Conservation (phyloP, 2,888 invertebrate genomes). For the Schizaphis graminum region DNA sequence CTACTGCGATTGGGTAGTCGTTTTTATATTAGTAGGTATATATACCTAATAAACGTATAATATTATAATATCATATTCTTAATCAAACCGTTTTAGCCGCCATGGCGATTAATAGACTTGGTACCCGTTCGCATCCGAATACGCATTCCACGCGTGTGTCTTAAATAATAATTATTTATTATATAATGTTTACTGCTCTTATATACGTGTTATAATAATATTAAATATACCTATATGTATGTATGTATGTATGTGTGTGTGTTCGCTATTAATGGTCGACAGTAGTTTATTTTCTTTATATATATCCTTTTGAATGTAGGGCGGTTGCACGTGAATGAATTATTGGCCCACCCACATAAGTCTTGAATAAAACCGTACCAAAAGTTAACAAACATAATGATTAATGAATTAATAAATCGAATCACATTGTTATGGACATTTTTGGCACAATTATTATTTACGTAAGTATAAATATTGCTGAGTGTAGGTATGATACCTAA, state of each 20-base stretch:
- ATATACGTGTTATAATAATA: neutral
- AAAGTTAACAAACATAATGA: neutral
- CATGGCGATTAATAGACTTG: constrained; percentile 23
- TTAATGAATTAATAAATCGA: neutral
- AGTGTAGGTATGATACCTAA: neutral
- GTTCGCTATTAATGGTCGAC: neutral
- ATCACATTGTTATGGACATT: neutral
- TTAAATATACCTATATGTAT: neutral
- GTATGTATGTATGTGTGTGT: neutral
- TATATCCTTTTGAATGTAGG: neutral
- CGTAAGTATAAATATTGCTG: neutral
- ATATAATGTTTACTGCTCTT: neutral
- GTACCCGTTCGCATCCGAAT: constrained; percentile 7
- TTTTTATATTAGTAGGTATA: neutral
- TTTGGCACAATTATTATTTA: neutral
- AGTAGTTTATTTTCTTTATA: neutral
- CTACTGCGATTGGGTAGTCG: constrained; percentile 8
- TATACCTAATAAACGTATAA: neutral
- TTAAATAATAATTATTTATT: constrained; percentile 25
- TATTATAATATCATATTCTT: constrained; percentile 4
- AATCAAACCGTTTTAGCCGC: constrained; percentile 11
- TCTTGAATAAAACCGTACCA: neutral
- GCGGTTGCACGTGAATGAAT: neutral
- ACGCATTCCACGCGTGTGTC: neutral
- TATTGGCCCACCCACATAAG: neutral